These are phyloP conservation scores for Pogonocherus hispidulus DNA, from an alignment of 2,888 invertebrate species.

Conservation along the genomic window DNA sequence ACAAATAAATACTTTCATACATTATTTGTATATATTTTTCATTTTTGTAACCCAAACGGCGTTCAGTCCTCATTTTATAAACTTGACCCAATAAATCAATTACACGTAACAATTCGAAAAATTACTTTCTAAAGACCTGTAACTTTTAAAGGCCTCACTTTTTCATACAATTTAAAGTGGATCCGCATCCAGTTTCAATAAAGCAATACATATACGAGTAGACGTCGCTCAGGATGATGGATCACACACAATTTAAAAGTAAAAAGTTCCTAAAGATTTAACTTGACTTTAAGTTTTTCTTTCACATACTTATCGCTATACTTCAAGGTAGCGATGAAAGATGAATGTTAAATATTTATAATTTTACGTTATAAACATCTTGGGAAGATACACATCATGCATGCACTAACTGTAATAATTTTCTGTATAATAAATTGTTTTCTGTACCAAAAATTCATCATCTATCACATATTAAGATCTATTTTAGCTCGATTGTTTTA, in stretches of 20 bases:
- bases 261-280: conserved; percentile 11
- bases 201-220: background rate
- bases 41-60: too few relatives aligned
- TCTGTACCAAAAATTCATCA: too few relatives aligned
- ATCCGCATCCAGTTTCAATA: background rate
- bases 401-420: background rate
- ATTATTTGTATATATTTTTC: too few relatives aligned
- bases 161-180: background rate
- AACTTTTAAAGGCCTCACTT: background rate
- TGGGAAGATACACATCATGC: background rate
- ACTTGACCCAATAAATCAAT: too few relatives aligned
- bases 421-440: too few relatives aligned
- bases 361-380: background rate
- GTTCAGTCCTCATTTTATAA: too few relatives aligned
- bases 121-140: too few relatives aligned
- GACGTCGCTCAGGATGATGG: conserved; percentile 15
- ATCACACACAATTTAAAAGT: conserved; percentile 20
- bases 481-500: too few relatives aligned
- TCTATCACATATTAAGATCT: too few relatives aligned
- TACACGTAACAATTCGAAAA: too few relatives aligned
- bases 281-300: conserved; percentile 19
- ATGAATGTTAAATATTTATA: conserved; percentile 28
- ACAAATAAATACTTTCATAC: too few relatives aligned
- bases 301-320: conserved; percentile 14
- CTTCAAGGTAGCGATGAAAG: background rate